A percentile compares a stretch with the other conserved stretches of the same genome.
These are phyloP conservation scores for Papilio protenor DNA, from an alignment of 2,888 invertebrate species.

Conservation along the genomic window DNA sequence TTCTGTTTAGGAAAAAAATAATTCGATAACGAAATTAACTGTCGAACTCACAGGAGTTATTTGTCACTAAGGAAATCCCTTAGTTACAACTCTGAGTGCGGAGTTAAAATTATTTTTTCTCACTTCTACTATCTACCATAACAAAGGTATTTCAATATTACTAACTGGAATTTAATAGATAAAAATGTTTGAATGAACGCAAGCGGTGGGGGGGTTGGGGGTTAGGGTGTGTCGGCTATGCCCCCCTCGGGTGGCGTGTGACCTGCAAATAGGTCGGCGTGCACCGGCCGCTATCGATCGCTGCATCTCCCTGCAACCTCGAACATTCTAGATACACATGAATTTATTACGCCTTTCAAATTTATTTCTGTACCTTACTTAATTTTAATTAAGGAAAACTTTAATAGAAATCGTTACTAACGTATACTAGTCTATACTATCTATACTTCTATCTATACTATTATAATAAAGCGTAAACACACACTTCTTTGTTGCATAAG, in stretches of 20 bases:
- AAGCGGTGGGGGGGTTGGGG: constrained; percentile 38
- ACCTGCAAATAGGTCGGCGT: constrained; percentile 76
- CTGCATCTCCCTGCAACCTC: constrained; percentile 57
- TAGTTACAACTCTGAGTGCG: not conserved
- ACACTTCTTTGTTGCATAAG: too few relatives aligned
- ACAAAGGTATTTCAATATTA: constrained; percentile 6
- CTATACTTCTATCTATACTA: too few relatives aligned
- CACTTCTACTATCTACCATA: not conserved
- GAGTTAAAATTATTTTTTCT: not conserved
- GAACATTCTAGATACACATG: constrained; percentile 27
- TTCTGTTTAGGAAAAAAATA: too few relatives aligned
- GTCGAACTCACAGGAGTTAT: too few relatives aligned
- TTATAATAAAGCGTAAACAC: too few relatives aligned
- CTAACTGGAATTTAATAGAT: constrained; percentile 3
- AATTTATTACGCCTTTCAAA: constrained; percentile 25
- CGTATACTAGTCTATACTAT: too few relatives aligned
- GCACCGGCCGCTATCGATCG: constrained; percentile 66
- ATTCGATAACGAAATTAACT: too few relatives aligned
- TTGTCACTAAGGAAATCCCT: too few relatives aligned
- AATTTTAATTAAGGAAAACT: not conserved
- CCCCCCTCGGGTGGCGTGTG: constrained; percentile 54
- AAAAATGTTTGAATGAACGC: constrained; percentile 45
- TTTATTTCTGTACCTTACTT: constrained; percentile 15
- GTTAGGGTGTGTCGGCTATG: constrained; percentile 49
- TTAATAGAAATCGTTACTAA: not conserved